Conservation (phyloP, 2,888 invertebrate genomes). For the Drosophila paracracens region DNA sequence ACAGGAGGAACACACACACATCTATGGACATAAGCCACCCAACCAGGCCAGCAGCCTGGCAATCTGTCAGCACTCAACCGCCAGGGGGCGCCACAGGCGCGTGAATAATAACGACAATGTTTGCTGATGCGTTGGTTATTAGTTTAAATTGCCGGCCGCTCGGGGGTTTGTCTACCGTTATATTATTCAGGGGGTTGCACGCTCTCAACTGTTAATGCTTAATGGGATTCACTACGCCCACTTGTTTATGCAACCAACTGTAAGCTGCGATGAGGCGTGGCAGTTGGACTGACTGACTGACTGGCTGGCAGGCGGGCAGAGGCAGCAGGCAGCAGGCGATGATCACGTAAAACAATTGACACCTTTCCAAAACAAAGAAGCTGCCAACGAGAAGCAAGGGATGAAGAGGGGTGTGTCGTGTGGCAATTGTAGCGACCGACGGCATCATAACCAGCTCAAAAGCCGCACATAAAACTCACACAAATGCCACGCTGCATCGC, state of each 20-base stretch:
- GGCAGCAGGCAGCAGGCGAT: slow-evolving; percentile 10
- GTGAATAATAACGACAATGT: slow-evolving; percentile 81
- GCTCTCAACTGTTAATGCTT: slow-evolving; percentile 32
- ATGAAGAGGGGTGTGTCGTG: slow-evolving; percentile 4
- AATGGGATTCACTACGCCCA: slow-evolving; percentile 83
- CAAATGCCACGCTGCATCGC: slow-evolving; percentile 78
- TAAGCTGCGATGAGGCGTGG: slow-evolving; percentile 69
- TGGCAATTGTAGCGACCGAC: slow-evolving; percentile 58
- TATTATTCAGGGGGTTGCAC: slow-evolving; percentile 17
- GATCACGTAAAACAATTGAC: slow-evolving; percentile 67
- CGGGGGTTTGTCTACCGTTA: slow-evolving; percentile 45
- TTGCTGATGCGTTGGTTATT: slow-evolving; percentile 84
- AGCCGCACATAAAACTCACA: slow-evolving; percentile 77
- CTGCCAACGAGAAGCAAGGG: slow-evolving; percentile 25
- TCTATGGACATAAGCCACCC: slow-evolving; percentile 5
- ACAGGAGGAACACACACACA: slow-evolving; percentile 7
- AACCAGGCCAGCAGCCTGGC: slow-evolving; percentile 28
- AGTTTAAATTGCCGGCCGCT: slow-evolving; percentile 79
- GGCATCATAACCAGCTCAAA: slow-evolving; percentile 76
- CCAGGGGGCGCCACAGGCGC: slow-evolving; percentile 56
- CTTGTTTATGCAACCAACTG: slow-evolving; percentile 82
- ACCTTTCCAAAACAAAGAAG: slow-evolving; percentile 73
- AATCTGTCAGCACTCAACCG: slow-evolving; percentile 68
- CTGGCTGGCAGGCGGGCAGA: slow-evolving; percentile 7
- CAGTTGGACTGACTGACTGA: slow-evolving; percentile 10